phyloP scores from a whole-genome alignment of 2,888 invertebrate species.

The Cantharis rustica region DNA sequence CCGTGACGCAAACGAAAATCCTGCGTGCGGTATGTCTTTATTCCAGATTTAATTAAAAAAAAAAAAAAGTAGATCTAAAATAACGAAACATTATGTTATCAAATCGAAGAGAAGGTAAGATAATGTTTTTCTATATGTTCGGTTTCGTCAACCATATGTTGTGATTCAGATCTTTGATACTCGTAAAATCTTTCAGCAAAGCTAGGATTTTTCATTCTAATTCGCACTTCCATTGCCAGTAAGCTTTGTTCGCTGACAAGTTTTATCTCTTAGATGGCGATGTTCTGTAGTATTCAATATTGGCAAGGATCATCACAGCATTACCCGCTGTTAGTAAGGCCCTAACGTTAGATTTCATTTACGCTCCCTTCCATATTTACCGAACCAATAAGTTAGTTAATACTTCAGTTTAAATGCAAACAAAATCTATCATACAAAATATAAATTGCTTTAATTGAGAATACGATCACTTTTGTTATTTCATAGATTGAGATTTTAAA shows the following conservation, averaged over 20 bases:
- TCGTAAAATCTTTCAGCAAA: constrained; percentile 44
- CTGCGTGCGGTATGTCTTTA: background rate
- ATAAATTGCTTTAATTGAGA: background rate
- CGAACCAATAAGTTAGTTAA: constrained; percentile 4
- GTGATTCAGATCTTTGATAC: constrained; percentile 47
- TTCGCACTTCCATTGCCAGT: constrained; percentile 45
- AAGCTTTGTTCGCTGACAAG: constrained; percentile 50
- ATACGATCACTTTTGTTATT: constrained; percentile 5
- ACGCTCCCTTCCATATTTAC: constrained; percentile 10
- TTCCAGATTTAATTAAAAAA: constrained; percentile 13
- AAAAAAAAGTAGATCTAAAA: background rate
- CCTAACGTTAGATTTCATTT: constrained; percentile 1
- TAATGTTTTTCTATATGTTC: constrained; percentile 23
- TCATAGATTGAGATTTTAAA: constrained; percentile 36
- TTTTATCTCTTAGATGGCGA: constrained; percentile 49
- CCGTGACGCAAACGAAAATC: background rate
- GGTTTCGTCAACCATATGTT: constrained; percentile 42
- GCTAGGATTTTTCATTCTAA: constrained; percentile 48
- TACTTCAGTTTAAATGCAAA: constrained; percentile 3
- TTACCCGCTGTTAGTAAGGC: background rate
- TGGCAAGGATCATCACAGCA: constrained; percentile 44
- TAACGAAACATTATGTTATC: background rate
- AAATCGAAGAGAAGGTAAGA: background rate
- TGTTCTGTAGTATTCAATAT: constrained; percentile 50
- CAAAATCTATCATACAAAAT: background rate